Conservation (phyloP, 2,888 invertebrate species). For the Amphipoea oculea region DNA sequence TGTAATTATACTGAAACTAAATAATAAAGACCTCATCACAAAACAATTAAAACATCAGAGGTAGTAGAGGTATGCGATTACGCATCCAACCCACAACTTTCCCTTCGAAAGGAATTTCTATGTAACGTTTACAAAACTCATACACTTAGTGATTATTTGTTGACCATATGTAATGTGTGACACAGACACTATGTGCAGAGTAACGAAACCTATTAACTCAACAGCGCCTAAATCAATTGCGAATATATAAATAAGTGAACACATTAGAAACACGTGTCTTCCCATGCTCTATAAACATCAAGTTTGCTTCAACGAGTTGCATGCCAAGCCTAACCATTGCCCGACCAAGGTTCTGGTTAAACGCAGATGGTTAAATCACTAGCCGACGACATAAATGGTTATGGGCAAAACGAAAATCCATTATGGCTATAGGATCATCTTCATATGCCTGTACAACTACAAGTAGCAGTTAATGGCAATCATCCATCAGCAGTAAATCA, state of each 20-base stretch:
- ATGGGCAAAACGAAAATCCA: background rate
- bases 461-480: background rate
- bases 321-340: background rate
- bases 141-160: slow-evolving; percentile 9
- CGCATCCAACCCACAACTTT: slow-evolving; percentile 8
- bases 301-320: slow-evolving; percentile 15
- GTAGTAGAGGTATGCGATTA: background rate
- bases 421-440: background rate
- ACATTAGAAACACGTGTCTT: slow-evolving; percentile 46
- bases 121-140: slow-evolving; percentile 7
- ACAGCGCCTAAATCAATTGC: slow-evolving; percentile 48
- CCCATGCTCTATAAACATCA: slow-evolving; percentile 27
- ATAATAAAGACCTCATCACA: background rate
- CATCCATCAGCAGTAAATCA: background rate
- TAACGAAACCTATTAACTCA: slow-evolving; percentile 36
- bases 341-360: background rate
- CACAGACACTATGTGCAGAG: background rate
- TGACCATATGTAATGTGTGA: background rate
- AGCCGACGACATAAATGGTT: slow-evolving; percentile 1
- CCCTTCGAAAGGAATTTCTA: slow-evolving; percentile 2
- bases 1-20: slow-evolving; percentile 2
- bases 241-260: slow-evolving; percentile 42
- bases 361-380: background rate
- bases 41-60: slow-evolving; percentile 1
- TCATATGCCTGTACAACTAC: background rate